Percentiles rank a stretch among this genome's conserved stretches.
These are phyloP conservation scores for Melanostigma gelatinosum DNA, from an alignment of 2,113 vertebrate species.

Conservation along the genomic window DNA sequence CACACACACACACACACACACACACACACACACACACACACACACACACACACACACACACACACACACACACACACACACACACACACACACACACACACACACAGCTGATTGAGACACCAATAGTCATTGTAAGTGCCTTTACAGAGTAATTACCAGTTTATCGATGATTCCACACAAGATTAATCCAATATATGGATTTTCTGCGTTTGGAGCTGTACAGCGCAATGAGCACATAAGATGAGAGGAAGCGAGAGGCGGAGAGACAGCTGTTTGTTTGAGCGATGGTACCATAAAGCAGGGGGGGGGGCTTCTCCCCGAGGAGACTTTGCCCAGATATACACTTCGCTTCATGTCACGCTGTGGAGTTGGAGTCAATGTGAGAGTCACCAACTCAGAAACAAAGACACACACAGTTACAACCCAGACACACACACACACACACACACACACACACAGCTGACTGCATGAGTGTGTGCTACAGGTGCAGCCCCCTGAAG, in stretches of 20 bases:
- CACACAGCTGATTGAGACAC: conserved; percentile 30
- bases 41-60: no score
- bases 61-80: no score
- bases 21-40: no score
- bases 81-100: no score
- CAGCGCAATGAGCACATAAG: conserved; percentile 61
- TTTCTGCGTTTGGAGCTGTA: conserved; percentile 49
- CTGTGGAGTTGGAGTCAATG: conserved; percentile 45
- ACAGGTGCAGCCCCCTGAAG: conserved; percentile 61
- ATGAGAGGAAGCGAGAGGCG: conserved; percentile 34
- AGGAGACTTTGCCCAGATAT: conserved; percentile 61
- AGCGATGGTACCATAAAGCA: conserved; percentile 59
- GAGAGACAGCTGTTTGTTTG: conserved; percentile 72
- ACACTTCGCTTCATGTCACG: conserved; percentile 62
- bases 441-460: background rate
- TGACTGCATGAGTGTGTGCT: conserved; percentile 5
- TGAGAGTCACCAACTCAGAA: conserved; percentile 4
- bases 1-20: no score
- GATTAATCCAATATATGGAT: conserved; percentile 72
- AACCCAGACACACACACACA: conserved; percentile 7
- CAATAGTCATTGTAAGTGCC: conserved; percentile 39
- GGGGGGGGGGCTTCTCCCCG: conserved; percentile 56
- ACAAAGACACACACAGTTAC: background rate
- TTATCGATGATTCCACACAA: conserved; percentile 64
- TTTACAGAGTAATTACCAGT: conserved; percentile 57